Conservation (phyloP, 37 sponge, comb jelly and placozoan genomes). For the Axinella damicornis region DNA sequence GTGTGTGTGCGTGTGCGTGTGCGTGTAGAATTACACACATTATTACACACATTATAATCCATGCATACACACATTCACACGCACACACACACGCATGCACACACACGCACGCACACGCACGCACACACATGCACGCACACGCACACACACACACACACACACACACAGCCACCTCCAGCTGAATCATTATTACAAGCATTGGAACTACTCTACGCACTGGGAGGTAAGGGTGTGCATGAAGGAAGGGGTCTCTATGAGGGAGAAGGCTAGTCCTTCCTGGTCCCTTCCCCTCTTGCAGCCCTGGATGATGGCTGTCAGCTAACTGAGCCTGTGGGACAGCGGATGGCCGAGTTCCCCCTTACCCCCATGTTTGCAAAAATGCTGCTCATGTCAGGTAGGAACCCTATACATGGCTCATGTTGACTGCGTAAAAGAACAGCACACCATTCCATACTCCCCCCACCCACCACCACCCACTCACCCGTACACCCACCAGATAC, state of each 20-base stretch:
- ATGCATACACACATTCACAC: not conserved
- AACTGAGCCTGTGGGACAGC: constrained; percentile 75
- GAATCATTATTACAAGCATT: constrained; percentile 70
- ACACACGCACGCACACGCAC: not conserved
- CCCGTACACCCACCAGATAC: constrained; percentile 23
- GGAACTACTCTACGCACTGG: constrained; percentile 92
- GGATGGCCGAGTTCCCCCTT: constrained; percentile 95
- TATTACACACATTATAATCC: no score
- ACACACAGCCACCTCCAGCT: constrained; percentile 87
- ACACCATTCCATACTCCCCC: no score
- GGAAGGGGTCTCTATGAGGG: no score
- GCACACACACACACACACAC: not conserved
- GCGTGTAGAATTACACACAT: no score
- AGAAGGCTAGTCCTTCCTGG: no score
- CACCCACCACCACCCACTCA: not conserved
- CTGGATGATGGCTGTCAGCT: constrained; percentile 75
- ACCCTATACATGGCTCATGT: no score
- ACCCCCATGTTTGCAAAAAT: constrained; percentile 94
- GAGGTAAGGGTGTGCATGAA: constrained; percentile 52
- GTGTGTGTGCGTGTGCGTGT: no score
- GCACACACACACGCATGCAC: not conserved
- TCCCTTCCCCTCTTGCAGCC: constrained; percentile 50
- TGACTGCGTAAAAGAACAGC: no score
- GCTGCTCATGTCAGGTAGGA: constrained; percentile 93
- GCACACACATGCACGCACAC: not conserved